Evolutionary conservation across 2,797 vertebrate genomes (phyloP), one percentile per base, ranked within the genome.

Genomic region (Fistularia commersonii): DNA sequence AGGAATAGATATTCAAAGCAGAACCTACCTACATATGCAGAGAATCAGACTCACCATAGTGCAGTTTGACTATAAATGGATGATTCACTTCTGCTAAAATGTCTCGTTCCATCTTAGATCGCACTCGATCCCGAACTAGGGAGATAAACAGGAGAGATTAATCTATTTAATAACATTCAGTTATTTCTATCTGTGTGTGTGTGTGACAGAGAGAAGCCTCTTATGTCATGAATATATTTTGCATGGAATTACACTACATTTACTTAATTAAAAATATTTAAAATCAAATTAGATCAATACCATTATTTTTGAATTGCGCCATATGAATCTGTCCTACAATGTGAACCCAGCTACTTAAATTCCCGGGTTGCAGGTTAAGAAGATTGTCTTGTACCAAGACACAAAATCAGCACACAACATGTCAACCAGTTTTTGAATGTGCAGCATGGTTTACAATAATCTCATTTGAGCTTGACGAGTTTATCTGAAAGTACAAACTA

Each of bases 31-130:
- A 32, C 50, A 47, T 5, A 7, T 41, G 11, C 37, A 32, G 11
- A 49, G 32, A 41, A 3, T 7, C 32, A 62, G 38, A 62, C 87
- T 92, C 72, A 98, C 96, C 96, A 11, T 98, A 98, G 72, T 98
- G 96, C 38, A 98, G 92, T 85, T 97, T 98, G 54, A 98, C 96
- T 61, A 98, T 98, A 79, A 98, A 98, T 15, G 96, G 96, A 73
- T 98, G 96, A 72, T 95, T 98, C 73, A 98, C 96, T 88, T 98
- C 96, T 8, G 94, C 96, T 66, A 98, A 84, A 76, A 98, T 98
- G 74, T 98, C 96, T 79, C 96, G 92, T 69, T 98, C 96, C 96
- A 98, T 97, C 84, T 97, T 98, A 0, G 96, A 98, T 35, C 96
- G 83, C 44, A 97, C 95, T 1, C 95, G 90, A 86, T 98, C 96